Evolutionary conservation across 2,113 vertebrate genomes (phyloP), one percentile per base, ranked within the genome.

Genomic region (Microtus oregoni): DNA sequence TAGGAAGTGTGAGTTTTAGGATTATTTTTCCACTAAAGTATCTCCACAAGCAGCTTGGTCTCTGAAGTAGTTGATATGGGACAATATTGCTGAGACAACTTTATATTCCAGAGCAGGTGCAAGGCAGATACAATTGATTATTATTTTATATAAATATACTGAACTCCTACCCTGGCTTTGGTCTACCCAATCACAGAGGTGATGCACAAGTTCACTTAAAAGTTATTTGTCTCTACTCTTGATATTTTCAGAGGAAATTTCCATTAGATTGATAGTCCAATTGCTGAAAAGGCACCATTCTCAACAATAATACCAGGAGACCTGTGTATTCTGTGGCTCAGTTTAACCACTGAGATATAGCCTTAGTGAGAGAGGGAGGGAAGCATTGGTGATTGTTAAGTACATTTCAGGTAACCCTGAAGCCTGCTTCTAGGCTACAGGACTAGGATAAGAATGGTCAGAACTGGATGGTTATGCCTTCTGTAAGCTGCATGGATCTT

Each of bases 81-180:
- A 79, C 79, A 92, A 90, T 95, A 90, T 38, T 0, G 78, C 41
- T 75, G 12, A 94, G 87, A 15, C n/a, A 91, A 92, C 96, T 89
- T 96, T 30, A 14, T 75, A 55, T 92, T 79, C 89, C 38, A 82
- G 83, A 9, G 55, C 6, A 94, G 81, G 89, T 92, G 72, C n/a
- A 93, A 11, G 97, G 79, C 91, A 98, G 95, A 98, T 87, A 96
- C 91, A 93, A 95, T 47, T 47, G 8, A 47, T 95, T 98, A 96
- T 98, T 98, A 97, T 97, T 98, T 98, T 98, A 97, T 98, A 97
- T 95, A 98, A 98, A 98, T 98, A 92, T 96, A 83, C 94, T 97
- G 90, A 98, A 98, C 89, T 98, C 97, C 96, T 97, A 98, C 90
- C 93, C 88, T 98, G 98, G 97, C 95, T 97, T 95, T 94, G 92